Percentiles rank a stretch among this genome's conserved stretches.
Conservation (phyloP, 2,888 invertebrate species). For the Cataglyphis rosenhaueri region DNA sequence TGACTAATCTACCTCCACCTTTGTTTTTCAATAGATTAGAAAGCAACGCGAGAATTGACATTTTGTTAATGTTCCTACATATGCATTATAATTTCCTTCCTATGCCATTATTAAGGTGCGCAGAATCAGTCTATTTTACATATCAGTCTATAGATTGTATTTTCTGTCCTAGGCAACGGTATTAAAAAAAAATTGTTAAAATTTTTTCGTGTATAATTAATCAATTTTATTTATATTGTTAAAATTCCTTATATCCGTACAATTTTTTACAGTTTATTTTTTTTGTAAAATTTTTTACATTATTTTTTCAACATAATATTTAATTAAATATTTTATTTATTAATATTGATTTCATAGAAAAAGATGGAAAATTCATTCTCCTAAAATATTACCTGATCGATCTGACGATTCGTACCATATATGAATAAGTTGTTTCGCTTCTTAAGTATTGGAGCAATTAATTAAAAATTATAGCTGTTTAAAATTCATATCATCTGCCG, state of each 20-base stretch:
- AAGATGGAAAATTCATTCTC: neutral
- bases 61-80: neutral
- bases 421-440: neutral
- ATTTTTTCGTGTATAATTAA: too few species aligned
- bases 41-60: constrained; percentile 8
- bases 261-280: neutral
- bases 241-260: neutral
- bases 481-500: constrained; percentile 21
- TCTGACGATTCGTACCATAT: neutral
- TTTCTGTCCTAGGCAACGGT: neutral
- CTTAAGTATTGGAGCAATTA: neutral
- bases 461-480: constrained; percentile 11
- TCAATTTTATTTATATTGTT: neutral
- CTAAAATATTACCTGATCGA: neutral
- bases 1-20: constrained; percentile 7
- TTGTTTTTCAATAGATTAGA: constrained; percentile 5
- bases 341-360: neutral
- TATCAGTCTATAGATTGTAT: neutral
- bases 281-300: neutral
- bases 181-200: neutral
- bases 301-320: neutral
- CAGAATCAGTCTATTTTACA: neutral
- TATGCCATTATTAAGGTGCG: neutral
- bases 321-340: neutral
- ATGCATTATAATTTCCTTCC: neutral